A percentile compares a stretch with the other conserved stretches of the same genome.
Evolutionary conservation across 2,888 invertebrate genomes (phyloP).

Genomic region (Deladenus siricidicola): DNA sequence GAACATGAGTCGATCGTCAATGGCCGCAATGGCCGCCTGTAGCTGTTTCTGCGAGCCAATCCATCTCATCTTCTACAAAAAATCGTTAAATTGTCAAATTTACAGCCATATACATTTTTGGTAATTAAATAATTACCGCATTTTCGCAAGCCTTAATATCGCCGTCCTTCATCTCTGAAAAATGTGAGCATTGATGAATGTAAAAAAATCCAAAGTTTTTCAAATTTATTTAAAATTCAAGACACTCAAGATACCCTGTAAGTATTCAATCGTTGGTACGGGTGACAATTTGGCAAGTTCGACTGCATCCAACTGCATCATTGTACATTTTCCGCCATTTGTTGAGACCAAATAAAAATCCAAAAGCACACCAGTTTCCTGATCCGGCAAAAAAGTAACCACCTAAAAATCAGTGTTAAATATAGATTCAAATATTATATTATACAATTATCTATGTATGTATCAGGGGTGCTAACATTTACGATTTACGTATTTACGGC

Average conservation of each 20-base stretch:
- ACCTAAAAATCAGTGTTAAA: no score
- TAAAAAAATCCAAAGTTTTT: background rate
- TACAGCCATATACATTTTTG: no score
- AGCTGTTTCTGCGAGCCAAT: slow-evolving; percentile 26
- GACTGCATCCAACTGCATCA: slow-evolving; percentile 5
- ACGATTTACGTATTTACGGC: no score
- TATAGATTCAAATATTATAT: no score
- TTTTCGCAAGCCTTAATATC: background rate
- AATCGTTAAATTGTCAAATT: background rate
- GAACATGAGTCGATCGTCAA: slow-evolving; percentile 45
- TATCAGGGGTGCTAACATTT: no score
- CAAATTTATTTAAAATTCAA: background rate
- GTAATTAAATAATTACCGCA: background rate
- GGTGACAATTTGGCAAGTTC: slow-evolving; percentile 4
- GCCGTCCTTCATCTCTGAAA: background rate
- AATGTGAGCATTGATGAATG: no score
- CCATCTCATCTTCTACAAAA: slow-evolving; percentile 5
- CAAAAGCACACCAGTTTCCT: slow-evolving; percentile 4
- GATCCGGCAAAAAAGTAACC: slow-evolving; percentile 13
- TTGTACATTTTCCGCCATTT: slow-evolving; percentile 1
- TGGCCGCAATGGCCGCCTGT: slow-evolving; percentile 39
- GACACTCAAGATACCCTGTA: background rate
- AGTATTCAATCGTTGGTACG: background rate
- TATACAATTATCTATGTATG: no score
- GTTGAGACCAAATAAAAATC: slow-evolving; percentile 15